Conservation (phyloP, 1,140 invertebrate genomes). For the Brachionus rotundiformis region DNA sequence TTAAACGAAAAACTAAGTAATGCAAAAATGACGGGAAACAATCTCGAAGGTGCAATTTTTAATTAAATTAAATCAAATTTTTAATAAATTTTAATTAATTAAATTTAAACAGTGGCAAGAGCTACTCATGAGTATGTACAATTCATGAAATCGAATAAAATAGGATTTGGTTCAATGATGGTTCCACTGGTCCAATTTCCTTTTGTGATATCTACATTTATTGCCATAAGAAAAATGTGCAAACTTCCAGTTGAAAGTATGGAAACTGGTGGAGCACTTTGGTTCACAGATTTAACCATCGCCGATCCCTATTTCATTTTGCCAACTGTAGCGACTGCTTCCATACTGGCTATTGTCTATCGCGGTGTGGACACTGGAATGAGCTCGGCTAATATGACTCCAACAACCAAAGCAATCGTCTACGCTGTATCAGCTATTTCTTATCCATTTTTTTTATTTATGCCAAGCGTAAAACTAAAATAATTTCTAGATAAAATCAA, state of each 20-base stretch:
- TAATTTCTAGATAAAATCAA: too few species aligned
- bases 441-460: conserved; percentile 71
- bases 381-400: conserved; percentile 67
- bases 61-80: not conserved
- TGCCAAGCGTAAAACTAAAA: conserved; percentile 48
- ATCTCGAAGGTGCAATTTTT: conserved; percentile 9
- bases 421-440: conserved; percentile 76
- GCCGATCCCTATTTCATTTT: conserved; percentile 85
- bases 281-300: conserved; percentile 88
- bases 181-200: conserved; percentile 80
- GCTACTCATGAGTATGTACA: conserved; percentile 30
- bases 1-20: conserved; percentile 44
- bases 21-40: conserved; percentile 49
- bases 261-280: conserved; percentile 80
- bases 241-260: conserved; percentile 83
- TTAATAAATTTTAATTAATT: not conserved
- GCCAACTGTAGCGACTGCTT: conserved; percentile 79
- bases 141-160: conserved; percentile 48
- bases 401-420: conserved; percentile 72
- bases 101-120: conserved; percentile 4
- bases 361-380: conserved; percentile 77
- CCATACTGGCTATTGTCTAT: conserved; percentile 78
- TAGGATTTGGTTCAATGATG: conserved; percentile 64
- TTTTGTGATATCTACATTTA: conserved; percentile 85
- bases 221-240: conserved; percentile 79